Conservation (phyloP, 2,113 vertebrate genomes). For the Cichladusa arquata region DNA sequence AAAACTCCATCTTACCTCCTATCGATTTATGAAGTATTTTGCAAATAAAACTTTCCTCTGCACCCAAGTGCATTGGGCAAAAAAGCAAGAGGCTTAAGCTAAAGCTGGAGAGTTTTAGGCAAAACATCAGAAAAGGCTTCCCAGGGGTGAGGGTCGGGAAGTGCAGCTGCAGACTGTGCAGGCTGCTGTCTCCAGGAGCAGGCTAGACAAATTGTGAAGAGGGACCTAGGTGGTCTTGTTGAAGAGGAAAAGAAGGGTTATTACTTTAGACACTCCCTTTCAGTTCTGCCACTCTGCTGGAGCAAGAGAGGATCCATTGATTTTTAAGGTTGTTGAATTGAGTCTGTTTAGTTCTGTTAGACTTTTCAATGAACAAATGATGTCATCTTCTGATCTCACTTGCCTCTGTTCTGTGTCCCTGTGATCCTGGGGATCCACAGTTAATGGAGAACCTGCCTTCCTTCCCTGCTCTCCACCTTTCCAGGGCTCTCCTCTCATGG, state of each 20-base stretch:
- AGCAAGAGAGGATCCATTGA: neutral
- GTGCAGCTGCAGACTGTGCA: neutral
- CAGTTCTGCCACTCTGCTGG: neutral
- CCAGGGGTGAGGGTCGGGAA: neutral
- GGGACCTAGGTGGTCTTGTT: neutral
- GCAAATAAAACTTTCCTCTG: constrained; percentile 51
- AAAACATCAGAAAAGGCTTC: neutral
- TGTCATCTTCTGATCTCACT: neutral
- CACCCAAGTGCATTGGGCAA: neutral
- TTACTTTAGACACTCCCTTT: neutral
- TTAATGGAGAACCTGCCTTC: neutral
- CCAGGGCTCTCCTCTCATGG: neutral
- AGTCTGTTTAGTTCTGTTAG: neutral
- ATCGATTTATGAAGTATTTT: constrained; percentile 54
- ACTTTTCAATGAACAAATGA: neutral
- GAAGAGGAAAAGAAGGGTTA: neutral
- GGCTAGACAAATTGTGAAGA: neutral
- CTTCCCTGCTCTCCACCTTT: neutral
- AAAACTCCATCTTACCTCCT: constrained; percentile 21
- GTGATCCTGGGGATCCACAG: fast-evolving
- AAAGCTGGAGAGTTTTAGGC: neutral
- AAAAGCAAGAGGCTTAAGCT: neutral
- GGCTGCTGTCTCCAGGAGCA: neutral
- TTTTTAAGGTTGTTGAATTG: fast-evolving
- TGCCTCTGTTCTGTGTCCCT: neutral